A percentile compares a stretch with the other conserved stretches of the same genome.
These are phyloP conservation scores for Alviniconcha marisindica DNA, from an alignment of 1,140 invertebrate genomes.

Conservation along the genomic window DNA sequence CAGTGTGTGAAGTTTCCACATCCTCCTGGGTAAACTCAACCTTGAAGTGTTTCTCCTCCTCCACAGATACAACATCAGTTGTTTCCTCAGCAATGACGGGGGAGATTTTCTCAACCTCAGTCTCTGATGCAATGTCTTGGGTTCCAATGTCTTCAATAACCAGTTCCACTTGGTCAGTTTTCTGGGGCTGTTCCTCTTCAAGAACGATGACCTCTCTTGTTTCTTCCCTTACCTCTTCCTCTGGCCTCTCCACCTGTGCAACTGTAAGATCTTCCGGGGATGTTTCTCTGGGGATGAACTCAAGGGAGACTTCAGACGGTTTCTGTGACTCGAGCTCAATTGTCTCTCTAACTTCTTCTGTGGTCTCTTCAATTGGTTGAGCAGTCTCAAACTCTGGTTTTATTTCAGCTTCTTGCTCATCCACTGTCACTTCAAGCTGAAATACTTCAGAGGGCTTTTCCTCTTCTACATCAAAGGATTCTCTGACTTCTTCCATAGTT, in stretches of 20 bases:
- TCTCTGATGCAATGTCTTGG: conserved; percentile 31
- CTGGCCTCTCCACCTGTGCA: conserved; percentile 36
- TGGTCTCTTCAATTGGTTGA: conserved; percentile 50
- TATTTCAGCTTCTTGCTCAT: conserved; percentile 24
- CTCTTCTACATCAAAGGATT: conserved; percentile 41
- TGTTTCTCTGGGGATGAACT: conserved; percentile 30
- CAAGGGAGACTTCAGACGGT: conserved; percentile 35
- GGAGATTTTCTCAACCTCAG: conserved; percentile 37
- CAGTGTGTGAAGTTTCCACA: conserved; percentile 21
- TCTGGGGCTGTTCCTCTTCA: conserved; percentile 44
- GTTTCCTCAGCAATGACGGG: conserved; percentile 32
- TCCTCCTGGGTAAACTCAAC: conserved; percentile 31
- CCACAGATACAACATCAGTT: conserved; percentile 2
- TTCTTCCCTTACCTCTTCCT: conserved; percentile 48
- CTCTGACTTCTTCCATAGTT: conserved; percentile 45
- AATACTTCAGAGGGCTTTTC: conserved; percentile 40
- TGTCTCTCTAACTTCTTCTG: conserved; percentile 45
- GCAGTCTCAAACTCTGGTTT: conserved; percentile 38
- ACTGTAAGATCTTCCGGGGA: conserved; percentile 42
- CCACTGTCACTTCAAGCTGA: conserved; percentile 24
- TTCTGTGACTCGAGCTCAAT: conserved; percentile 41
- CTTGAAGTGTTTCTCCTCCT: conserved; percentile 38
- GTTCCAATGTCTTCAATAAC: conserved; percentile 34
- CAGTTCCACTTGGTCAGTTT: conserved; percentile 39
- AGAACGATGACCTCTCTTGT: conserved; percentile 40